phyloP scores from a whole-genome alignment of 1,140 invertebrate genomes.

The Solenopsis invicta region DNA sequence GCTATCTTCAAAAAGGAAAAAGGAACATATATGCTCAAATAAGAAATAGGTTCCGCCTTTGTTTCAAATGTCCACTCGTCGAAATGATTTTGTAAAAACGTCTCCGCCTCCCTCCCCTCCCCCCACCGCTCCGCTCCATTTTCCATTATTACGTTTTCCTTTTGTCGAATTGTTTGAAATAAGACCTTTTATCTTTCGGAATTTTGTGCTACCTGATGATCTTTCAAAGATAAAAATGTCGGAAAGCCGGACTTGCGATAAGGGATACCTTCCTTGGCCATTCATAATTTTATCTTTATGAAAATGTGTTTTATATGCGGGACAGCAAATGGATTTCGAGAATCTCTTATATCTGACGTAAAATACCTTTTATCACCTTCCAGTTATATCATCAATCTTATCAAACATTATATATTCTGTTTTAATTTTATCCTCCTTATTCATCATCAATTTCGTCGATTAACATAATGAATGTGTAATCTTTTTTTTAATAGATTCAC shows the following conservation, averaged over 20 bases:
- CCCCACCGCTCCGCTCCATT: background rate
- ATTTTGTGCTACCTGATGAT: background rate
- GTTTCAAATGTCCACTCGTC: background rate
- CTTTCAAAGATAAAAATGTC: background rate
- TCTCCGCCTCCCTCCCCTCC: too few relatives aligned
- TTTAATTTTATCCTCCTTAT: constrained; percentile 12
- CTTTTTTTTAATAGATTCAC: background rate
- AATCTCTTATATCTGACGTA: background rate
- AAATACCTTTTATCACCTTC: background rate
- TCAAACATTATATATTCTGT: constrained; percentile 1
- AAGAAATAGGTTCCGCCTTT: background rate
- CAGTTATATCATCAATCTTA: background rate
- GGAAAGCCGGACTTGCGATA: too few relatives aligned
- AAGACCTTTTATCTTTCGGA: background rate
- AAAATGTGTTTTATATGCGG: background rate
- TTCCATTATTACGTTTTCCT: background rate
- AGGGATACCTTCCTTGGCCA: background rate
- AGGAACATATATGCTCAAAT: background rate
- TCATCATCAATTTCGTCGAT: constrained; percentile 15
- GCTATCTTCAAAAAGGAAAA: background rate
- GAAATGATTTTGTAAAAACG: constrained; percentile 21
- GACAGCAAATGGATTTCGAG: background rate
- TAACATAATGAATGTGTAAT: constrained; percentile 1
- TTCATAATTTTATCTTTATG: constrained; percentile 4
- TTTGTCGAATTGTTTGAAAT: background rate